These are phyloP conservation scores for Elanoides forficatus DNA, from an alignment of 2,113 vertebrate species.

Conservation along the genomic window DNA sequence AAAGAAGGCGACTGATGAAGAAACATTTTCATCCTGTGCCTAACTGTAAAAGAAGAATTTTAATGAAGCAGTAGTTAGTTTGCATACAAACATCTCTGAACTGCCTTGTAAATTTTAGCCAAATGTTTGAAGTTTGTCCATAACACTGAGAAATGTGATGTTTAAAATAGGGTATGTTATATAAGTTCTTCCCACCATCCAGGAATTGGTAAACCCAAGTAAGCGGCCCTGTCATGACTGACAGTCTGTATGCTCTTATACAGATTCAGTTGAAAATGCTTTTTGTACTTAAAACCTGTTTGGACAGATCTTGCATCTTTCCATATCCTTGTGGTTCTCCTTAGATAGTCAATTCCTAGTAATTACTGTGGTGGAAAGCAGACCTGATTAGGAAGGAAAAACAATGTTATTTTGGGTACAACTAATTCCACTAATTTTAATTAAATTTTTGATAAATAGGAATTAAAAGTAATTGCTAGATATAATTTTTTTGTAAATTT, in stretches of 20 bases:
- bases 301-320: neutral
- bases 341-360: neutral
- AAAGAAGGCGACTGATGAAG: neutral
- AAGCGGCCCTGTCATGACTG: neutral
- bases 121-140: neutral
- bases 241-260: neutral
- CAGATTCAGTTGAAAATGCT: neutral
- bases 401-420: neutral
- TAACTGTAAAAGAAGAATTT: neutral
- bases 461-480: neutral
- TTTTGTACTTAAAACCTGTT: neutral
- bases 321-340: neutral
- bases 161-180: neutral
- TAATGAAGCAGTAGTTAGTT: neutral
- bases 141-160: neutral
- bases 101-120: neutral
- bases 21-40: neutral
- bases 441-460: neutral
- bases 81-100: neutral
- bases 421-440: neutral
- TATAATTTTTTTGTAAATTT: neutral
- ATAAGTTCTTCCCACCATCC: neutral
- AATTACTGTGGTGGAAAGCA: neutral
- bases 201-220: neutral
- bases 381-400: neutral